phyloP scores from a whole-genome alignment of 2,797 vertebrate genomes.

The Apogon talboti region DNA sequence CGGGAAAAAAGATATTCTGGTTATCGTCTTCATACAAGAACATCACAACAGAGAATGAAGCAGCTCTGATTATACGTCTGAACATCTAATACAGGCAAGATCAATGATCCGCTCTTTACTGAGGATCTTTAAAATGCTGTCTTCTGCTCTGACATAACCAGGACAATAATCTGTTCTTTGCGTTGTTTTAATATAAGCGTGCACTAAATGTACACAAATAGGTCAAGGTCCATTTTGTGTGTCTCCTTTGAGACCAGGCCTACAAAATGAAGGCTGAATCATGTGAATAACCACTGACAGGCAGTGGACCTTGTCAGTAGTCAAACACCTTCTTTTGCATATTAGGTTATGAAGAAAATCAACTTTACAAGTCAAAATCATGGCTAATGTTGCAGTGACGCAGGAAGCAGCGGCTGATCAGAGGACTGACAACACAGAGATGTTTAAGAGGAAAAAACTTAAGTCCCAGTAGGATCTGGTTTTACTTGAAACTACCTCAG shows the following conservation, averaged over 20 bases:
- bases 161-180: constrained; percentile 13
- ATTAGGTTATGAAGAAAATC: constrained; percentile 6
- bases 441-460: not conserved
- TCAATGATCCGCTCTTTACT: not conserved
- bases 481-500: not conserved
- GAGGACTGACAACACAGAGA: not conserved
- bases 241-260: constrained; percentile 3
- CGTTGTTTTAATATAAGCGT: constrained; percentile 14
- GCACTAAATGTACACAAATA: constrained; percentile 20
- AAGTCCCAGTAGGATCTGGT: not conserved
- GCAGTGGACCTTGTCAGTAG: constrained; percentile 28
- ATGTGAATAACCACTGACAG: constrained; percentile 1
- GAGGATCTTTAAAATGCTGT: not conserved
- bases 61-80: not conserved
- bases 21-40: not conserved
- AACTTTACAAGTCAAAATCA: constrained; percentile 26
- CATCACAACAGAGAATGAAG: not conserved
- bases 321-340: constrained; percentile 21
- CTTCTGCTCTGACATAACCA: not conserved
- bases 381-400: constrained; percentile 5
- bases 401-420: not conserved
- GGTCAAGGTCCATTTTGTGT: constrained; percentile 50
- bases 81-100: not conserved
- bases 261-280: constrained; percentile 12
- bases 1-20: not conserved